A percentile compares a stretch with the other conserved stretches of the same genome.
phyloP scores from a whole-genome alignment of 2,888 invertebrate genomes.

The Macrosiphum euphorbiae region DNA sequence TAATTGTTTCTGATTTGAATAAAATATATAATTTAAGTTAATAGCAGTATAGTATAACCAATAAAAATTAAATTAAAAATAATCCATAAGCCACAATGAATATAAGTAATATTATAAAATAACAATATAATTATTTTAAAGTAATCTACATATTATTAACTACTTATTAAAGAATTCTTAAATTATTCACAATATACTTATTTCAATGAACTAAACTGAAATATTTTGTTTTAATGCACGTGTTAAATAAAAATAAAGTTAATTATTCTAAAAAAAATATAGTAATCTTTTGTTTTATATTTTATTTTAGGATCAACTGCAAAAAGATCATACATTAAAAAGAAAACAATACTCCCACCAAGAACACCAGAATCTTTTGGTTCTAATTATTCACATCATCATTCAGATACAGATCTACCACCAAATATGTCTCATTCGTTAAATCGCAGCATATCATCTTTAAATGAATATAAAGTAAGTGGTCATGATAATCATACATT shows the following conservation, averaged over 20 bases:
- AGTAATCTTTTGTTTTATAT: not conserved
- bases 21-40: not conserved
- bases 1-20: not conserved
- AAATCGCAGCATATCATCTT: conserved; percentile 66
- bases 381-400: conserved; percentile 62
- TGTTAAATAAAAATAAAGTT: not conserved
- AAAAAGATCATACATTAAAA: conserved; percentile 66
- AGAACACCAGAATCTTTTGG: conserved; percentile 57
- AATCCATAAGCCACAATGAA: no score
- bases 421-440: conserved; percentile 60
- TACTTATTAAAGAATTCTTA: not conserved
- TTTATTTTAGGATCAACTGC: conserved; percentile 67
- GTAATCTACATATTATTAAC: not conserved
- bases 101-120: not conserved
- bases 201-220: not conserved
- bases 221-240: conserved; percentile 4
- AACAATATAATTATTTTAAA: not conserved
- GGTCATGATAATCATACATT: not conserved
- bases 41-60: no score
- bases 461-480: conserved; percentile 65
- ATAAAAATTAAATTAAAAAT: no score
- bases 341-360: conserved; percentile 52
- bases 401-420: conserved; percentile 59
- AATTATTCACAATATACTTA: not conserved
- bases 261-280: not conserved